phyloP scores from a whole-genome alignment of 2,113 vertebrate species.

The Rhynchomys soricoides region DNA sequence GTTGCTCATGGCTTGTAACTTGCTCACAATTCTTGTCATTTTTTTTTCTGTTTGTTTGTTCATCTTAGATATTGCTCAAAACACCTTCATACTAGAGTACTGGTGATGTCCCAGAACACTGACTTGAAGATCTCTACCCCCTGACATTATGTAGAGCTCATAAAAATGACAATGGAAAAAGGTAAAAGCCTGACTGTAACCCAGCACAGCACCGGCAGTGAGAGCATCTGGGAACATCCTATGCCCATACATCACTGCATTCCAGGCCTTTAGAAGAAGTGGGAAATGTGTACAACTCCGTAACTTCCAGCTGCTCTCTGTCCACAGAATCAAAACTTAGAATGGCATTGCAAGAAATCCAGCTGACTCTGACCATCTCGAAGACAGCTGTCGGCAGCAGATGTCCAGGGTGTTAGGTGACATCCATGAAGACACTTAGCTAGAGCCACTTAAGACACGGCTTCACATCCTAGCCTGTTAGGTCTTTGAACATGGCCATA shows the following conservation, averaged over 20 bases:
- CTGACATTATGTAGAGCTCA: background rate
- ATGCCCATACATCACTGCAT: background rate
- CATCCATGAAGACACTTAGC: constrained; percentile 14
- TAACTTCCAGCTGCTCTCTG: background rate
- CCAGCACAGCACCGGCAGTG: background rate
- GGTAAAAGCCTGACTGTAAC: background rate
- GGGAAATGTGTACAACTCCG: background rate
- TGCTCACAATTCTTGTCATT: background rate
- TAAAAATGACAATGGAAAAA: background rate
- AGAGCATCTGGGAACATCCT: background rate
- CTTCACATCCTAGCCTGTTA: background rate
- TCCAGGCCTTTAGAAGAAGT: constrained; percentile 3
- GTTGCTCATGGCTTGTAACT: background rate
- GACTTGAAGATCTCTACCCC: background rate
- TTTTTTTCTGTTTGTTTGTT: background rate
- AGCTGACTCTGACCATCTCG: background rate
- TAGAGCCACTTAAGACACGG: background rate
- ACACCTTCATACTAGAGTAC: background rate
- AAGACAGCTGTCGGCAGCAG: background rate
- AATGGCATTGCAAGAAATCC: background rate
- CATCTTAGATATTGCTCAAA: background rate
- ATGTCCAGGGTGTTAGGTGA: background rate
- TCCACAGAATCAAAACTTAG: background rate
- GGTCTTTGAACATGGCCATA: background rate
- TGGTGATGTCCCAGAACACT: background rate